These are phyloP conservation scores for Synanthedon vespiformis DNA, from an alignment of 2,888 invertebrate species.

Conservation along the genomic window DNA sequence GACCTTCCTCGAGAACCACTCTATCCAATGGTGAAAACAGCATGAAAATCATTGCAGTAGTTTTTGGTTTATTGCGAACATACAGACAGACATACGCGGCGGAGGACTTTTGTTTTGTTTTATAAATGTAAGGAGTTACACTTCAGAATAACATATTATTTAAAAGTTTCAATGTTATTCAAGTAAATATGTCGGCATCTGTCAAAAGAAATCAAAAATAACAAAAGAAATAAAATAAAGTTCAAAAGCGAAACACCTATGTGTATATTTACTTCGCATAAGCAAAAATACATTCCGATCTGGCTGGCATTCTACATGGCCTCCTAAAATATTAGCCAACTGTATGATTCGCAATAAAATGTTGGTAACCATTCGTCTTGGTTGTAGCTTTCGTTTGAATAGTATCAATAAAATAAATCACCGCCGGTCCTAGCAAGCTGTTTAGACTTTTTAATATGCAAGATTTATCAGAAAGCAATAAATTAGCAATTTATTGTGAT, in stretches of 20 bases:
- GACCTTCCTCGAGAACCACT: no score
- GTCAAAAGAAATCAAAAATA: no score
- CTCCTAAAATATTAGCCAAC: not conserved
- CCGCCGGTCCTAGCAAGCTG: not conserved
- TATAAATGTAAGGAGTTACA: no score
- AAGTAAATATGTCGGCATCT: no score
- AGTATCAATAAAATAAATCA: constrained; percentile 40
- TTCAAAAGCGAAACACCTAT: not conserved
- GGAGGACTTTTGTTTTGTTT: no score
- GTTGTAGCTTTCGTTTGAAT: constrained; percentile 34
- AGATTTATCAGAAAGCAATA: constrained; percentile 37
- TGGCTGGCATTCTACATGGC: not conserved
- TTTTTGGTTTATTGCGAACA: no score
- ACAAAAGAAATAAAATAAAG: no score
- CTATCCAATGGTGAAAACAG: no score
- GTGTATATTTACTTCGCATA: not conserved
- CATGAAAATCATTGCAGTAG: no score
- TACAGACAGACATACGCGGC: no score
- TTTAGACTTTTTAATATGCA: constrained; percentile 30
- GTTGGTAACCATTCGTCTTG: constrained; percentile 26
- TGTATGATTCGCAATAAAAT: not conserved
- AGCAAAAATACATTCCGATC: not conserved
- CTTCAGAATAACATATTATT: no score
- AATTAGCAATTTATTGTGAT: constrained; percentile 48
- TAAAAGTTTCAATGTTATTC: no score